phyloP scores from a whole-genome alignment of 2,113 vertebrate species.

The Eubucco bourcierii region DNA sequence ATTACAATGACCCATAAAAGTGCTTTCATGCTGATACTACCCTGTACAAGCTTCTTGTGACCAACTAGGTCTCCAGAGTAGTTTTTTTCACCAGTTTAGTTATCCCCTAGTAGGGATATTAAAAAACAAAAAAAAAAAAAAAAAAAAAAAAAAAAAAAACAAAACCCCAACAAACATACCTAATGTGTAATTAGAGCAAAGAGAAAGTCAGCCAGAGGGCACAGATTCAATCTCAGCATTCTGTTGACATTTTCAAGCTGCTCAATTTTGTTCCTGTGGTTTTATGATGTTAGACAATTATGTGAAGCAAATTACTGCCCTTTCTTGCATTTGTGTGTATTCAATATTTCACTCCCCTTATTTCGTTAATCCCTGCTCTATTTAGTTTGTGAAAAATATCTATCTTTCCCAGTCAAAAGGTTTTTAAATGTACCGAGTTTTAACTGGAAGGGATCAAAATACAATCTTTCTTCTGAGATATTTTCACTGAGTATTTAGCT shows the following conservation, averaged over 20 bases:
- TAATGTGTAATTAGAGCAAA: conserved; percentile 36
- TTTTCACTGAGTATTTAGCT: background rate
- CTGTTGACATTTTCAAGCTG: conserved; percentile 59
- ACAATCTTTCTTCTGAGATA: background rate
- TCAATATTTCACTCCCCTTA: background rate
- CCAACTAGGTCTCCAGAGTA: background rate
- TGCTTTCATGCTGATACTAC: background rate
- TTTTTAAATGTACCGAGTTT: background rate
- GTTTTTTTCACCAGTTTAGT: background rate
- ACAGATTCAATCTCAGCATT: conserved; percentile 46
- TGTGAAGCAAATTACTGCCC: background rate
- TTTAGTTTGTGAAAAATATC: background rate
- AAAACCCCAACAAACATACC: background rate
- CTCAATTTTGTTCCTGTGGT: conserved; percentile 47
- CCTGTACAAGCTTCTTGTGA: background rate
- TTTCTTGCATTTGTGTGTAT: background rate
- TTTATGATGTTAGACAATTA: conserved; percentile 34
- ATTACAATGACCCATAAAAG: background rate
- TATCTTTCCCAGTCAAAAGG: background rate
- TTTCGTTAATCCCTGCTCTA: background rate
- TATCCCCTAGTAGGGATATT: background rate
- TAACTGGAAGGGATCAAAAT: background rate
- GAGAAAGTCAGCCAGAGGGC: conserved; percentile 50
- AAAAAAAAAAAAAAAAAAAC: too few relatives aligned
- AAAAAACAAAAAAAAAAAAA: too few relatives aligned